Base-by-base conservation (phyloP, 2,113 vertebrate species). In the Spermophilus dauricus region DNA sequence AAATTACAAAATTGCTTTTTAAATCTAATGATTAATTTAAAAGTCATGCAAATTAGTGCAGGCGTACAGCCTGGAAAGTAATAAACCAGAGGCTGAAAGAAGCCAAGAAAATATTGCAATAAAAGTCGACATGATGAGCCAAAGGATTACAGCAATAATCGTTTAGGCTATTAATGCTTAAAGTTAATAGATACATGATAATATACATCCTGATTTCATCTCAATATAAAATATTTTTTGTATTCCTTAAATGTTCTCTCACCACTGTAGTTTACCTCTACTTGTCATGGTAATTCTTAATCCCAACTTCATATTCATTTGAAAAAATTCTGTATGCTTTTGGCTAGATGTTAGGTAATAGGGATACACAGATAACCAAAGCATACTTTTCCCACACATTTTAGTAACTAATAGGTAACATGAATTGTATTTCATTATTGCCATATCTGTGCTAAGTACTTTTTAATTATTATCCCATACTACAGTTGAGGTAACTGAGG, bases 1-100 rank as follows among this genome's bases (percentile, higher is more conserved):
- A 77, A 97, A 96, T 96, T 96, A 93, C 91, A 95, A 90, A 94
- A 96, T 95, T 95, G 90, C 95, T 92, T 80, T 96, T 78, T 82
- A 94, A 95, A 63, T 78, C 77, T 94, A 82, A 94, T 86, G 94
- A 96, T 91, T 94, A 94, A 61, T 94, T 96, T 96, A 91, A 95
- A 95, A 84, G 83, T 89, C 93, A 94, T 95, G 95, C 85, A 93
- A 95, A 97, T 96, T 97, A 96, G 89, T 45, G 0, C 42, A 91
- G 37, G 96, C 91, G 88, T 95, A 90, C 48, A 65, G 92, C 86
- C 69, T 5, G 2, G 91, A 93, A 95, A 86, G 91, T 93, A 93
- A 97, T 91, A 96, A 96, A 30, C 28, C n/a, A 28, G 48, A 78
- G 45, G 84, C 24, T 75, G 63, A 94, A 96, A 89, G 95, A 86